phyloP scores from a whole-genome alignment of 2,113 vertebrate species.

The Malurus elegans region DNA sequence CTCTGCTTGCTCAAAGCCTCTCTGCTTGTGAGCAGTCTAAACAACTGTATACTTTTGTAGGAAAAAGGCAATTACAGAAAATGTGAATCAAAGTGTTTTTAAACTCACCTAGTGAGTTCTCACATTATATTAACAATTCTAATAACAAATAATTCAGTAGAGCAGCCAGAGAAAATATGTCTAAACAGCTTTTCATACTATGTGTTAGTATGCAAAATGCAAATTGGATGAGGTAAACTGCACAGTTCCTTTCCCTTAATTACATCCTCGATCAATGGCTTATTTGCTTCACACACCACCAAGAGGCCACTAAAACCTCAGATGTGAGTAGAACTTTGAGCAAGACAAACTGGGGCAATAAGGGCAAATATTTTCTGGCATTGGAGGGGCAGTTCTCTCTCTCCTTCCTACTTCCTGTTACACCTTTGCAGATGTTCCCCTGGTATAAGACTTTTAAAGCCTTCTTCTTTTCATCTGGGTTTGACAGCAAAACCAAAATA shows the following conservation, averaged over 20 bases:
- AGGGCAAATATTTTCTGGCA: neutral
- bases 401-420: neutral
- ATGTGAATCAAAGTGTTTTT: neutral
- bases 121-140: neutral
- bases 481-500: neutral
- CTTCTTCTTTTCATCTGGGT: neutral
- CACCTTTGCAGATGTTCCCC: neutral
- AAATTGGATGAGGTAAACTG: constrained; percentile 5
- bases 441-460: neutral
- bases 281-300: neutral
- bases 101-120: neutral
- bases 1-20: neutral
- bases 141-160: neutral
- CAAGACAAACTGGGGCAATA: neutral
- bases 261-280: neutral
- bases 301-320: neutral
- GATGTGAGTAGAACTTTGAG: neutral
- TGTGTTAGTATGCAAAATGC: neutral
- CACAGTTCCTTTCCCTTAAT: neutral
- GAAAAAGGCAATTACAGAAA: neutral
- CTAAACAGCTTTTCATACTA: neutral
- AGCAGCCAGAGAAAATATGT: neutral
- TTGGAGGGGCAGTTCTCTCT: neutral
- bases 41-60: neutral
- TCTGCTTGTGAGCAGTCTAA: neutral